A percentile compares a stretch with the other conserved stretches of the same genome.
These are phyloP conservation scores for Coendou prehensilis DNA, from an alignment of 2,797 vertebrate species.

Conservation along the genomic window DNA sequence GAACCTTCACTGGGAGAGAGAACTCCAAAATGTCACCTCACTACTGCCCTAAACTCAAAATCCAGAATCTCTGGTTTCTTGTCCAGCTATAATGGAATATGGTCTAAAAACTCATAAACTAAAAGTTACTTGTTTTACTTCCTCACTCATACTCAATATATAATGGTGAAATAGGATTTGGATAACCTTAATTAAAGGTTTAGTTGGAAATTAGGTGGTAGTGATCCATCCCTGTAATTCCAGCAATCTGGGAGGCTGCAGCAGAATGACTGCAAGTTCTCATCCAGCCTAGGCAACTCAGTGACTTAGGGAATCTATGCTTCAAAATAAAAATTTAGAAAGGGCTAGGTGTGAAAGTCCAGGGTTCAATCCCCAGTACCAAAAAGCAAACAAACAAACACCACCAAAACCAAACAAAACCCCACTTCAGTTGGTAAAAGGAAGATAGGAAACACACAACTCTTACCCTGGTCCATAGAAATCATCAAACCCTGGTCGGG, in stretches of 20 bases:
- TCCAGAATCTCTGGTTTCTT: background rate
- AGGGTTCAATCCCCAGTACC: background rate
- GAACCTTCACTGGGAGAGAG: background rate
- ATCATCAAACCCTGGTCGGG: background rate
- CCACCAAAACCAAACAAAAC: background rate
- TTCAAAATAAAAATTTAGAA: background rate
- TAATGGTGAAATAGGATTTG: background rate
- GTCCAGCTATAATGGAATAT: background rate
- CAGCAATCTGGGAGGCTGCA: background rate
- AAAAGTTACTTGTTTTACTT: conserved; percentile 31
- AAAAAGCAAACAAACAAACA: background rate
- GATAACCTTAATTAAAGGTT: conserved; percentile 34
- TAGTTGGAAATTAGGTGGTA: background rate
- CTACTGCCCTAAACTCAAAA: background rate
- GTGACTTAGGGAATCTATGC: background rate
- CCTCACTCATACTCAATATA: background rate
- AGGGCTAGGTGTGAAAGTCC: background rate
- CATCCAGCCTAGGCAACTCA: background rate
- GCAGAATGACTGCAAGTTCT: background rate
- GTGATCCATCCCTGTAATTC: background rate
- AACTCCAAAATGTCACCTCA: background rate
- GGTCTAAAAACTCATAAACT: background rate
- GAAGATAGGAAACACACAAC: background rate
- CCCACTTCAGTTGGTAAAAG: background rate
- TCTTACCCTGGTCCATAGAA: background rate